phyloP scores from a whole-genome alignment of 2,797 vertebrate species.

The Sebastes kiyomatsui region DNA sequence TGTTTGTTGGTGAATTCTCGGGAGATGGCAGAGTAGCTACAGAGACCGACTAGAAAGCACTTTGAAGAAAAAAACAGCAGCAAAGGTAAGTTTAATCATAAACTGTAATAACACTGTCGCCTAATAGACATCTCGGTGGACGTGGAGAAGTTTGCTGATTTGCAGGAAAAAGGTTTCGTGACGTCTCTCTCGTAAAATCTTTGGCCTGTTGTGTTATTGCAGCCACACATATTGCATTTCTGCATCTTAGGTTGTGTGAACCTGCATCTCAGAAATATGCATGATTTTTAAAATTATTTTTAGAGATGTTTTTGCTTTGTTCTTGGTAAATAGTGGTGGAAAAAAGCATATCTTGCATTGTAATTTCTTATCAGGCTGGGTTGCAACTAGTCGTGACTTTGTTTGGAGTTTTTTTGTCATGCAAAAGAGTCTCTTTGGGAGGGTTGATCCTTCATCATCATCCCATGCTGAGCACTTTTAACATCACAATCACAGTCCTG shows the following conservation, averaged over 20 bases:
- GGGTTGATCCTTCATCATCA: slow-evolving; percentile 77
- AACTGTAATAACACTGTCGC: background rate
- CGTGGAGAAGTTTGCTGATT: slow-evolving; percentile 60
- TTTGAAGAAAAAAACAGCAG: slow-evolving; percentile 22
- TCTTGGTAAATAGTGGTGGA: slow-evolving; percentile 16
- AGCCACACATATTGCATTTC: background rate
- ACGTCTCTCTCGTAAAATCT: slow-evolving; percentile 17
- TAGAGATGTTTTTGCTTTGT: background rate
- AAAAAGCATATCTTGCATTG: background rate
- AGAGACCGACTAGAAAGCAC: slow-evolving; percentile 52
- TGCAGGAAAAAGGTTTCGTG: slow-evolving; percentile 27
- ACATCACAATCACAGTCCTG: slow-evolving; percentile 75
- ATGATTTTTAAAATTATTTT: too few species aligned
- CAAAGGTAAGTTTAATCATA: slow-evolving; percentile 63
- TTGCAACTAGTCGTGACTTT: slow-evolving; percentile 69
- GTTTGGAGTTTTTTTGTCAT: slow-evolving; percentile 75
- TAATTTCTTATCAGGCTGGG: slow-evolving; percentile 22
- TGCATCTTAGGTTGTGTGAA: background rate
- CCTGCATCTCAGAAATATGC: background rate
- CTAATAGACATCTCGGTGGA: background rate
- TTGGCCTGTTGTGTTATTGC: background rate
- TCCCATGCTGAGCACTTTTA: slow-evolving; percentile 77
- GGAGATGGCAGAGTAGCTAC: slow-evolving; percentile 75
- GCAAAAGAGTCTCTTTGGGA: slow-evolving; percentile 59
- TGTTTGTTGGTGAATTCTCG: slow-evolving; percentile 67